Evolutionary conservation across 2,888 invertebrate genomes (phyloP), one percentile per base, ranked within the genome.

Genomic region (Druceiella hillmani): DNA sequence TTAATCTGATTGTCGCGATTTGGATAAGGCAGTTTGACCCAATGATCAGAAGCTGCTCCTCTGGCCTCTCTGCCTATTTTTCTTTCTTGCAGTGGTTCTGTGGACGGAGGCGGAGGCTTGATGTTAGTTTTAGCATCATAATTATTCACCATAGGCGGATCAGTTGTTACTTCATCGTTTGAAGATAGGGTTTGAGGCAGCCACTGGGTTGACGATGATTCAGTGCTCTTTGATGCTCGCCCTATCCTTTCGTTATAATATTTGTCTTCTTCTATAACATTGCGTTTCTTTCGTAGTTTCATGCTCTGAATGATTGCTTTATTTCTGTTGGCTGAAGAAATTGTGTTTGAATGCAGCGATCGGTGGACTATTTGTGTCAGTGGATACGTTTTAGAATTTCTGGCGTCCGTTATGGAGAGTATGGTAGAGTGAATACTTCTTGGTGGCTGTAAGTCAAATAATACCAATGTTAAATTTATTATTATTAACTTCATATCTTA

Each of bases 11-110:
- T 61, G 35, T 63, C 61, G 6, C 54, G 60, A 12, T 58, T 58
- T 2, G 74, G 74, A 51, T 69, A 74, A 3, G 78, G 73, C 1
- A 77, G 64, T 51, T 78, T 78, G 9, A 76, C 66, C 79, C 79
- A 79, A 50, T 78, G 76, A 45, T 78, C 76, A 43, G 75, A 75
- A 1, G 74, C 74, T 1, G 74, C 72, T 14, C 62, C 61, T 48
- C 78, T 63, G 1, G 77, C 71, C 37, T 79, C 79, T 40, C 77
- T 64, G 2, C 77, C 76, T 2, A 72, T 73, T 14, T 76, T 75
- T 55, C 65, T 70, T 33, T 74, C 74, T 2, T 66, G 66, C 3
- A 64, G 59, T 47, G 51, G 55, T 53, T 73, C 71, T 9, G 71
- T 70, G 4, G 68, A 70, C 44, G 64, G 66, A 35, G 57, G 64